These are phyloP conservation scores for Epiblema foenella DNA, from an alignment of 2,888 invertebrate species.

Conservation along the genomic window DNA sequence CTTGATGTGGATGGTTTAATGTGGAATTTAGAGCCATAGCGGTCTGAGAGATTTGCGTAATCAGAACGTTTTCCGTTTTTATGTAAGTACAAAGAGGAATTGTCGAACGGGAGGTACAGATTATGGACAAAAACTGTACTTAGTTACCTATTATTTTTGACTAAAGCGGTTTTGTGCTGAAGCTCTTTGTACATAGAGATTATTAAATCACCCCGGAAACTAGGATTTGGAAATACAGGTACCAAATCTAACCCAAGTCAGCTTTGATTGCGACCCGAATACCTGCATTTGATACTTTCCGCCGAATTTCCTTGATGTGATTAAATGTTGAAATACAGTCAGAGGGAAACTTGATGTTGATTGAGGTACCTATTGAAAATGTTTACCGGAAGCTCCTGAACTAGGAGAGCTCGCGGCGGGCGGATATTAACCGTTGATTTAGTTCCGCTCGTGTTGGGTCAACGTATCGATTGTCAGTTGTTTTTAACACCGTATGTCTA, in stretches of 20 bases:
- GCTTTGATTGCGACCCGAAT: constrained; percentile 12
- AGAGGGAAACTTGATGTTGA: constrained; percentile 28
- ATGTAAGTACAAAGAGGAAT: background rate
- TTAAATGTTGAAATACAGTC: constrained; percentile 22
- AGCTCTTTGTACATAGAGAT: background rate
- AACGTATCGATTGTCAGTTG: constrained; percentile 36
- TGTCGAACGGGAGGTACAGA: background rate
- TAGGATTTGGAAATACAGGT: background rate
- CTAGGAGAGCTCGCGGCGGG: constrained; percentile 18
- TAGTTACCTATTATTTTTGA: too few relatives aligned
- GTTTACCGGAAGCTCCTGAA: constrained; percentile 38
- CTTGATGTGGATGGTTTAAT: constrained; percentile 40
- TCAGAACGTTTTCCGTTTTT: background rate
- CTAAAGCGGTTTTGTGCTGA: background rate
- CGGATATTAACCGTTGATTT: constrained; percentile 43
- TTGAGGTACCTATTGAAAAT: constrained; percentile 25
- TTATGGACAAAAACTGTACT: background rate
- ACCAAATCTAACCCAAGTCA: constrained; percentile 12
- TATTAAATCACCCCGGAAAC: constrained; percentile 3
- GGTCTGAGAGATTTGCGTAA: constrained; percentile 13
- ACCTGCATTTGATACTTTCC: constrained; percentile 26
- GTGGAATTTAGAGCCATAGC: constrained; percentile 1
- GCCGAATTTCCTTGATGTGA: constrained; percentile 31
- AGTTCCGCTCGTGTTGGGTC: constrained; percentile 33
- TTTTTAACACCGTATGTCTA: constrained; percentile 13